Base-by-base conservation (phyloP, 64 coral and sea anemone genomes). In the Stylophora pistillata region DNA sequence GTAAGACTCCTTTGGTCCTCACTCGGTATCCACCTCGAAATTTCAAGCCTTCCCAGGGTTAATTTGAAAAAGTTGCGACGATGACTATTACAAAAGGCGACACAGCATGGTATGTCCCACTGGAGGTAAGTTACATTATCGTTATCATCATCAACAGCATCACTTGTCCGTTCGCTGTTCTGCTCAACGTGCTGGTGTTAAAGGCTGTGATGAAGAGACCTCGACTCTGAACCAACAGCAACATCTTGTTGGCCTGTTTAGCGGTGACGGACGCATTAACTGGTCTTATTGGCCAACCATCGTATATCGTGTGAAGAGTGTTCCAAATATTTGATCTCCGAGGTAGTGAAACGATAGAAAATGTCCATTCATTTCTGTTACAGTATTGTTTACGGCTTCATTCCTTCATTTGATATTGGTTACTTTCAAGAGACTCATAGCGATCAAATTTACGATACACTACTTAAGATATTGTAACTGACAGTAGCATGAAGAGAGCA, bases 241-340 rank as follows among this genome's bases (percentile, higher is more conserved):
- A 74, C 72, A 74, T 74, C 72, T 21, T 74, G 72, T 12, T n/a
- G 28, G 15, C 29, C 71, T 73, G 29, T 73, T 73, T 73, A 73
- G 71, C n/a, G n/a, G n/a, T n/a, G n/a, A n/a, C n/a, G n/a, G n/a
- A n/a, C 21, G 21, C 26, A 57, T 79, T 79, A 15, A 79, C 77
- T 26, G 77, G 77, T 79, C 15, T 79, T 3, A 13, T 20, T 16
- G 15, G 9, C 4, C 77, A 79, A 6, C 77, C 41, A 32, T 73
- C 71, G 30, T 73, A 32, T 14, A 34, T 73, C 14, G 9, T 34
- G 5, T 37, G 71, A 29, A 34, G 34, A 31, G 32, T 23, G 0
- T 71, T 71, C 28, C 23, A 5, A 27, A 20, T 71, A 26, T 12
- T 27, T 13, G 28, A n/a, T 10, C 23, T 71, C 4, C n/a, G 28